Percentiles rank a stretch among this genome's conserved stretches.
phyloP scores from a whole-genome alignment of 2,888 invertebrate genomes.

The Mycalesis mineus region DNA sequence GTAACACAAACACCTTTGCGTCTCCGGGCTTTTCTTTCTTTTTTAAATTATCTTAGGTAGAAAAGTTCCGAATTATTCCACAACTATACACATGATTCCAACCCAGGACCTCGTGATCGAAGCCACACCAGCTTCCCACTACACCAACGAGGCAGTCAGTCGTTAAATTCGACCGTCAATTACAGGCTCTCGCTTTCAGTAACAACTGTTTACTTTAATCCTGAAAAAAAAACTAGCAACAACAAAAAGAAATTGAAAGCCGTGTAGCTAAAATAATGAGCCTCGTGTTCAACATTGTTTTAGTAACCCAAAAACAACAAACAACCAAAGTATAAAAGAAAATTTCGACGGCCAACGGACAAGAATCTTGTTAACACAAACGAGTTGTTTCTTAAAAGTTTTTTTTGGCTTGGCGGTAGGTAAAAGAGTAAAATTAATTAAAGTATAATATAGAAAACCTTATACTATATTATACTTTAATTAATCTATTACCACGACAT shows the following conservation, averaged over 20 bases:
- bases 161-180: no score
- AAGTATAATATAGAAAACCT: neutral
- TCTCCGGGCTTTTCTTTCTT: no score
- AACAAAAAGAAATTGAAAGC: neutral
- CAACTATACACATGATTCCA: no score
- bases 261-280: neutral
- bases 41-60: no score
- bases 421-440: neutral
- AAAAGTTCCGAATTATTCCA: no score
- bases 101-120: no score
- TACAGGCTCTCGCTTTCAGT: no score
- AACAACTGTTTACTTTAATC: neutral
- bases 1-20: no score
- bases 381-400: conserved; percentile 2
- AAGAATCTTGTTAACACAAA: conserved; percentile 2
- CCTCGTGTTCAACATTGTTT: neutral
- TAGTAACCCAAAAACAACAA: neutral
- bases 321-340: neutral
- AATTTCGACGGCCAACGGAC: neutral
- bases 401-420: neutral
- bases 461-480: no score
- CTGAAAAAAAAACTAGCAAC: neutral
- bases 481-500: no score
- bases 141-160: no score
- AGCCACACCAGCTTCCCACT: no score